phyloP scores from a whole-genome alignment of 2,113 vertebrate species.

The human (Homo sapiens) region DNA sequence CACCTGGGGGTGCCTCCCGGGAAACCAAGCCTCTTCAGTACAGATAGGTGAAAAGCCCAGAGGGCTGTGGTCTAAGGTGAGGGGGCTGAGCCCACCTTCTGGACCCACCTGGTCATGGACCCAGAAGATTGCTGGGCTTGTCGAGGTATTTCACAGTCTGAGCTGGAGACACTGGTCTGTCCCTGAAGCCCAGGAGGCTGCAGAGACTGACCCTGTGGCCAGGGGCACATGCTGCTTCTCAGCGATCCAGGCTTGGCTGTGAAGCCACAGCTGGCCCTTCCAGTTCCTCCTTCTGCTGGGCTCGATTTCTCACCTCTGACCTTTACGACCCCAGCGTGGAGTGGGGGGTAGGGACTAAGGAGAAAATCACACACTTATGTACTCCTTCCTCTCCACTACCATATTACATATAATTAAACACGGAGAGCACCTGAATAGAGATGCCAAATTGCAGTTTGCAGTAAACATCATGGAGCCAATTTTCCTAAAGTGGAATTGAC shows the following conservation, averaged over 20 bases:
- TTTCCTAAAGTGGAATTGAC: constrained; percentile 51
- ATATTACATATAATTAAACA: constrained; percentile 53
- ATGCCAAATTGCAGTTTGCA: constrained; percentile 65
- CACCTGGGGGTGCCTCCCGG: neutral
- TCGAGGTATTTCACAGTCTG: neutral
- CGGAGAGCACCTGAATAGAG: constrained; percentile 54
- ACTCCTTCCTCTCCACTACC: neutral
- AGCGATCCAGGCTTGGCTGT: neutral
- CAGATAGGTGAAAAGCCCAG: neutral
- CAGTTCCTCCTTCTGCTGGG: neutral
- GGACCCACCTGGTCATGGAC: neutral
- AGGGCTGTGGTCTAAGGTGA: neutral
- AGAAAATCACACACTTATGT: neutral
- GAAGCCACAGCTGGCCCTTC: neutral
- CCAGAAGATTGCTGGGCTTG: neutral
- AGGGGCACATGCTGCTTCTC: neutral
- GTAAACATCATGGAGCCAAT: constrained; percentile 67
- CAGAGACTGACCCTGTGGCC: neutral
- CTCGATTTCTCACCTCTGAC: constrained; percentile 22
- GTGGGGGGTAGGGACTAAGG: neutral
- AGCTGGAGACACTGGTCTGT: neutral
- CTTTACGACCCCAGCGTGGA: neutral
- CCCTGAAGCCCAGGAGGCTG: neutral
- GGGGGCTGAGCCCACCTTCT: neutral
- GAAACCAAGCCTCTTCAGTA: neutral